Conservation (phyloP, 2,113 vertebrate genomes). For the Macaca nemestrina region DNA sequence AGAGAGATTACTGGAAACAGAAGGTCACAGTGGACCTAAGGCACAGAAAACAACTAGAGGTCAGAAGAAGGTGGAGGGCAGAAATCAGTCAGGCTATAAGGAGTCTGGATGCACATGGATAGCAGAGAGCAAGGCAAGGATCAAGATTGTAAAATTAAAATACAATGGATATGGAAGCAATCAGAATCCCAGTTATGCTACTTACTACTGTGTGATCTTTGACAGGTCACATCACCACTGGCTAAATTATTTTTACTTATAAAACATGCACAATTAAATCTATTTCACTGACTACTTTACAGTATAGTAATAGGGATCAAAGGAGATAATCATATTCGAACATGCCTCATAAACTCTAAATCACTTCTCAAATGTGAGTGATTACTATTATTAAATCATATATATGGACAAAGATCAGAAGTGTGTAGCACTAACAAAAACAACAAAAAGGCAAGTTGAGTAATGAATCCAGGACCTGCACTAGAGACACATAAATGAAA, state of each 20-base stretch:
- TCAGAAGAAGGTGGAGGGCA: background rate
- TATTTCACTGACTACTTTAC: slow-evolving; percentile 18
- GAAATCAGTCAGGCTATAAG: background rate
- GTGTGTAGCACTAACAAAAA: background rate
- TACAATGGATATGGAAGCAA: background rate
- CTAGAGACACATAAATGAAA: slow-evolving; percentile 15
- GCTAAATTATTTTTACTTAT: background rate
- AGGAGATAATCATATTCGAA: slow-evolving; percentile 36
- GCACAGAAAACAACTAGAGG: background rate
- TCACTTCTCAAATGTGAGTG: slow-evolving; percentile 9
- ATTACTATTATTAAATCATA: slow-evolving; percentile 29
- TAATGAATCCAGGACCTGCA: background rate
- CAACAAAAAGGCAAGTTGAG: background rate
- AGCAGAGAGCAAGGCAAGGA: slow-evolving; percentile 1
- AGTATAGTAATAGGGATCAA: slow-evolving; percentile 34
- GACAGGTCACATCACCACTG: background rate
- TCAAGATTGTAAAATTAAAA: background rate
- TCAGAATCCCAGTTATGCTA: background rate
- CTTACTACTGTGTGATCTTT: background rate
- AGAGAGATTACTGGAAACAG: background rate
- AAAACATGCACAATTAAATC: slow-evolving; percentile 42
- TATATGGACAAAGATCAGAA: background rate
- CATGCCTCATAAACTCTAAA: slow-evolving; percentile 35
- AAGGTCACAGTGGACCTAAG: background rate
- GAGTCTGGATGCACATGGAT: background rate